Evolutionary conservation across 2,797 vertebrate genomes (phyloP).

Genomic region (Sebastes umbrosus): DNA sequence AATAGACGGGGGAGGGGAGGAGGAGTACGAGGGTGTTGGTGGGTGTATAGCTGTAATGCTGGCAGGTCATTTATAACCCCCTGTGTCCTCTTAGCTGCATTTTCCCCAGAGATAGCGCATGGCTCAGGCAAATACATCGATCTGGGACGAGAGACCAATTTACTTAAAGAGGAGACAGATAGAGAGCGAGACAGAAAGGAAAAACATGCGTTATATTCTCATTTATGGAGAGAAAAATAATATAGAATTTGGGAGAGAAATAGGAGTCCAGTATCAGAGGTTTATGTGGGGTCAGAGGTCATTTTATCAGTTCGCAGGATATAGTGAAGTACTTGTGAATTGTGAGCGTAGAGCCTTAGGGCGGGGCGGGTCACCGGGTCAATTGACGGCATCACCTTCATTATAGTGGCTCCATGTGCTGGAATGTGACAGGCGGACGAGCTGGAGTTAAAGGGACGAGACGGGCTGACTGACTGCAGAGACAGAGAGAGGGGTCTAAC

Average conservation of each 20-base stretch:
- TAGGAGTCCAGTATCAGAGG: neutral
- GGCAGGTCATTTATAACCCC: constrained; percentile 66
- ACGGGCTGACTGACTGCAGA: neutral
- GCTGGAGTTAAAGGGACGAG: constrained; percentile 1
- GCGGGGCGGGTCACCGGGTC: constrained; percentile 43
- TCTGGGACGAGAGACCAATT: constrained; percentile 36
- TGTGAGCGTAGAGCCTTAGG: constrained; percentile 7
- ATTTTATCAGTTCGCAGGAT: constrained; percentile 33
- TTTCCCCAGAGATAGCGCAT: constrained; percentile 9
- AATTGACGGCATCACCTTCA: constrained; percentile 25
- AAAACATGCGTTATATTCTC: neutral
- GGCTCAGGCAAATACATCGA: constrained; percentile 32
- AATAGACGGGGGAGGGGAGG: constrained; percentile 28
- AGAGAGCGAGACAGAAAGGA: neutral
- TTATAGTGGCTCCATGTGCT: constrained; percentile 28
- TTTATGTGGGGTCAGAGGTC: constrained; percentile 30
- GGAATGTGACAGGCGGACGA: constrained; percentile 40
- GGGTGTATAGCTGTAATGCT: constrained; percentile 36
- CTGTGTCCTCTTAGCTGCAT: neutral
- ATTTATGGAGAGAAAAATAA: neutral
- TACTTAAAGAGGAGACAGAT: constrained; percentile 14
- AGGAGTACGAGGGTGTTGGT: constrained; percentile 9
- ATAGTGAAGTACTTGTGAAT: constrained; percentile 2
- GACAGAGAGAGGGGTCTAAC: neutral
- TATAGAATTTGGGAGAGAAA: neutral